Percentiles rank a stretch among this genome's conserved stretches.
Evolutionary conservation across 2,113 vertebrate genomes (phyloP).

Genomic region (Myodes glareolus): DNA sequence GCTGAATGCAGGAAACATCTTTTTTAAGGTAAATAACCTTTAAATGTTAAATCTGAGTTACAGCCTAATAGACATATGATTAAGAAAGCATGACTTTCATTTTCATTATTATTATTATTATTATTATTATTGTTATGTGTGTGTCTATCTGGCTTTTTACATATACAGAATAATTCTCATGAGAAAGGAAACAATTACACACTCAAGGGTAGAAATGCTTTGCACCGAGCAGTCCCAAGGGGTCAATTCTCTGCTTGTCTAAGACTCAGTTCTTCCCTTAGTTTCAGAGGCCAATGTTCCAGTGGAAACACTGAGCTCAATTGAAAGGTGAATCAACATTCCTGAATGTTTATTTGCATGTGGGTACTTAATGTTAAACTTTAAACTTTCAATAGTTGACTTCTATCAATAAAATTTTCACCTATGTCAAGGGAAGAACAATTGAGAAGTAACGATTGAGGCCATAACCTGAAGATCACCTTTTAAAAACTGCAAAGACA

Average conservation of each 20-base stretch:
- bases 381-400: conserved; percentile 27
- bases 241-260: conserved; percentile 59
- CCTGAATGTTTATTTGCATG: neutral
- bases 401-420: conserved; percentile 42
- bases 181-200: conserved; percentile 51
- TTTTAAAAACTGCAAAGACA: neutral
- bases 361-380: neutral
- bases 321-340: conserved; percentile 28
- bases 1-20: neutral
- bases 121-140: neutral
- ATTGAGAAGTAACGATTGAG: conserved; percentile 21
- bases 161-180: neutral
- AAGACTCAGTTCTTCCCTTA: conserved; percentile 12
- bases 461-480: neutral
- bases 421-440: neutral
- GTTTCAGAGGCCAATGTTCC: conserved; percentile 48
- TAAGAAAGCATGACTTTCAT: neutral
- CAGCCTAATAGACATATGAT: neutral
- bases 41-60: conserved; percentile 27
- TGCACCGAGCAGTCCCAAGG: conserved; percentile 32
- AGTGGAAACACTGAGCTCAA: conserved; percentile 55
- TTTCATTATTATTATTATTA: neutral
- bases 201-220: conserved; percentile 51
- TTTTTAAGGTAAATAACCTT: neutral
- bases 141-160: neutral